Evolutionary conservation across 2,888 invertebrate genomes (phyloP).

Genomic region (Pinctada fucata): DNA sequence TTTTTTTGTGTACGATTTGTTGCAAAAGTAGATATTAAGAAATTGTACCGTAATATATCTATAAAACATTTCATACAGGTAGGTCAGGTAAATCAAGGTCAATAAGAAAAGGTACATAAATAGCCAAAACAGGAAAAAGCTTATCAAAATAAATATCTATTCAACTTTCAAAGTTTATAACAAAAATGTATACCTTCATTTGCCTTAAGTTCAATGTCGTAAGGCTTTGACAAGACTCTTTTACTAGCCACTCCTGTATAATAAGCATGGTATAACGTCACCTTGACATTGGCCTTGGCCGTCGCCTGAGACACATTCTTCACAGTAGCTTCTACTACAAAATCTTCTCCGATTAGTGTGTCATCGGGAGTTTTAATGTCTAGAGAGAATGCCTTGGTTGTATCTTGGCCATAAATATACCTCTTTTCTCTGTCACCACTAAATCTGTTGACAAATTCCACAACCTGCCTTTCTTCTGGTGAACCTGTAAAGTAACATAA

Average conservation of each 20-base stretch:
- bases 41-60: too few relatives aligned
- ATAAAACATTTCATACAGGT: too few relatives aligned
- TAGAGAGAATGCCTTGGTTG: not conserved
- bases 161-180: too few relatives aligned
- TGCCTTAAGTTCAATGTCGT: conserved; percentile 40
- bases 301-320: not conserved
- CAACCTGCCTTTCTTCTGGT: not conserved
- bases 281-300: not conserved
- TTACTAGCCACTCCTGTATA: not conserved
- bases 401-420: not conserved
- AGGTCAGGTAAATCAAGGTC: too few relatives aligned
- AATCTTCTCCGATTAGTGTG: not conserved
- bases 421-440: not conserved
- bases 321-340: not conserved
- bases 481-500: not conserved
- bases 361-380: not conserved
- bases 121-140: too few relatives aligned
- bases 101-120: too few relatives aligned
- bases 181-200: conserved; percentile 45
- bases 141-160: too few relatives aligned
- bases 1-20: too few relatives aligned
- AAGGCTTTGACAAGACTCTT: conserved; percentile 36
- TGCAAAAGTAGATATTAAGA: too few relatives aligned
- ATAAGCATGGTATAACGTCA: not conserved
- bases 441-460: not conserved